Base-by-base conservation (phyloP, 2,888 invertebrate species). In the Eristalis intricaria region DNA sequence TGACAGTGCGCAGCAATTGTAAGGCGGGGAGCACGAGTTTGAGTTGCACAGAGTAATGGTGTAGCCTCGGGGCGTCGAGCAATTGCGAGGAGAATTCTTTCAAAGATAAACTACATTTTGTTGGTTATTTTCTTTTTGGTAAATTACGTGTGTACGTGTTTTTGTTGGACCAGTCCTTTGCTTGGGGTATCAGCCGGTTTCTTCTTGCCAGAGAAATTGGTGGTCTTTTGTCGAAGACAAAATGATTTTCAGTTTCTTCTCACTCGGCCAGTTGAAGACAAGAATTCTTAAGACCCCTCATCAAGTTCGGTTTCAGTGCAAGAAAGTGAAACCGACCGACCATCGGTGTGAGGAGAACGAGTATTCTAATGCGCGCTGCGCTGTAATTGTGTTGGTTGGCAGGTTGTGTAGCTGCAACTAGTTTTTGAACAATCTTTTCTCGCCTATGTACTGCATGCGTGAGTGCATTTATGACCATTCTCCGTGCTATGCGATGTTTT, bases 51-150 rank as follows among this genome's bases (percentile, higher is more conserved):
- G 32, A 8, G 50, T 50, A 19, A 19, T 50, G 50, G 50, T 50
- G n/a, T 50, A 50, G 50, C 50, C 50, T 50, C 50, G 50, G n/a
- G 50, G 50, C 50, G 50, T 50, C 50, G 50, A 50, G 50, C 19
- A 50, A 50, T 50, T 50, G 50, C 50, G 50, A 50, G 50, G 50
- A 50, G 50, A 50, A 50, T 50, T 50, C 50, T 50, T 50, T 50
- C 50, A 50, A 50, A 50, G 50, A 50, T 50, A 19, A 19, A 50
- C 19, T 50, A 19, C 19, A 50, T 19, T 50, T 50, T 50, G 32
- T 50, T 19, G 7, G n/a, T 50, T 43, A 15, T 43, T 43, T n/a
- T n/a, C 38, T 38, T 4, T n/a, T n/a, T 50, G 50, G 50, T 50
- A 50, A 50, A 50, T 50, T n/a, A 50, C n/a, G 19, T 50, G 50